A percentile compares a stretch with the other conserved stretches of the same genome.
Conservation (phyloP, 2,797 vertebrate species). For the Neosalanx taihuensis region DNA sequence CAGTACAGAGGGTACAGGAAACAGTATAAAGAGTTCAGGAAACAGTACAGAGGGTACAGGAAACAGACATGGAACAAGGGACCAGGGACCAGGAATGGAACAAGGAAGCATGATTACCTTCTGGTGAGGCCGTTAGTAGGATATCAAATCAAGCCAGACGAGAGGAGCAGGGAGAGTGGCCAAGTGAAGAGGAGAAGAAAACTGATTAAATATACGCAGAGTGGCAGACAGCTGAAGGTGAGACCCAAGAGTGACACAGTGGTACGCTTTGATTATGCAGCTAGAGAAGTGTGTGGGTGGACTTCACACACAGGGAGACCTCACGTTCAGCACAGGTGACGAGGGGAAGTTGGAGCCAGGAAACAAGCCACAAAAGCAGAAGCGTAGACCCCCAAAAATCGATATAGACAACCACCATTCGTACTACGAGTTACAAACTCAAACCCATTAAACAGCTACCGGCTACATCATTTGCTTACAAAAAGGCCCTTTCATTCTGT, state of each 20-base stretch:
- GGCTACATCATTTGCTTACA: background rate
- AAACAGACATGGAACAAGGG: conserved; percentile 38
- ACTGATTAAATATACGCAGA: conserved; percentile 54
- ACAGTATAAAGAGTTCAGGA: no score
- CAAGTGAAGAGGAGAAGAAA: conserved; percentile 51
- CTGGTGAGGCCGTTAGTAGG: conserved; percentile 79
- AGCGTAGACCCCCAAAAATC: background rate
- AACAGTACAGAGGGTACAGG: background rate
- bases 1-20: no score
- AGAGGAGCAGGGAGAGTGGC: conserved; percentile 38
- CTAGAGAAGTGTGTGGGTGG: background rate
- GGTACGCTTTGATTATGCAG: background rate
- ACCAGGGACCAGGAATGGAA: conserved; percentile 40
- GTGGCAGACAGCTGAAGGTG: conserved; percentile 48
- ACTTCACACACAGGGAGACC: background rate
- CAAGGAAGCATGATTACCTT: conserved; percentile 85
- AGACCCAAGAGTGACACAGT: background rate
- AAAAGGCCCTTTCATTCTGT: background rate
- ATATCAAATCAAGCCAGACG: conserved; percentile 71
- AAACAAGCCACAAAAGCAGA: background rate
- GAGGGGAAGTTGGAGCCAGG: background rate
- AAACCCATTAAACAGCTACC: background rate
- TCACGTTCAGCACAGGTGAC: background rate
- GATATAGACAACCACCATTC: background rate
- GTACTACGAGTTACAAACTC: background rate